phyloP scores from a whole-genome alignment of 2,888 invertebrate genomes.

The Lamellibrachia columna region DNA sequence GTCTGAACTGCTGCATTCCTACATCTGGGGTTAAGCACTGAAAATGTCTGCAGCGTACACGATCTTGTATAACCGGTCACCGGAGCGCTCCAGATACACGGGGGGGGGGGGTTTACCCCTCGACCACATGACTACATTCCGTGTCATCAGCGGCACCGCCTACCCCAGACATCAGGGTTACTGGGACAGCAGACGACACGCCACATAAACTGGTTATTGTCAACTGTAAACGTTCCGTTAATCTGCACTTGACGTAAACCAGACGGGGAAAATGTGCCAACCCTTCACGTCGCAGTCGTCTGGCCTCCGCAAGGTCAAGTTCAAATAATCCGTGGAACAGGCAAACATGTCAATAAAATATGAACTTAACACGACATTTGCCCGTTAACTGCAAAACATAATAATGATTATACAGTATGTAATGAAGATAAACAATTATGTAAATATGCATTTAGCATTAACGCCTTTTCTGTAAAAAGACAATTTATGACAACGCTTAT shows the following conservation, averaged over 20 bases:
- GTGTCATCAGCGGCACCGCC: not conserved
- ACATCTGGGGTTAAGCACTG: not conserved
- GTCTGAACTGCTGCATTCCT: too few relatives aligned
- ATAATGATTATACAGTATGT: not conserved
- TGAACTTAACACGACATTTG: not conserved
- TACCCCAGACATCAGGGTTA: not conserved
- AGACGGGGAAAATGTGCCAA: not conserved
- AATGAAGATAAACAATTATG: not conserved
- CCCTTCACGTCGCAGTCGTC: not conserved
- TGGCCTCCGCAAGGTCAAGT: not conserved
- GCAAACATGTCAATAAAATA: not conserved
- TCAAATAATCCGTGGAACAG: not conserved
- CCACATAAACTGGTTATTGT: not conserved
- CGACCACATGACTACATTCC: not conserved
- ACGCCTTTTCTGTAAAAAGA: too few relatives aligned
- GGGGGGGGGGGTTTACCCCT: not conserved
- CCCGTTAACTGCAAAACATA: not conserved
- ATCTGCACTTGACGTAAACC: not conserved
- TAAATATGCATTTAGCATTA: too few relatives aligned
- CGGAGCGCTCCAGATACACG: not conserved
- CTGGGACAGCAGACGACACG: not conserved
- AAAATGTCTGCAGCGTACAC: not conserved
- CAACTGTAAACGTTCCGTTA: not conserved
- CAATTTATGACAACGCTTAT: too few relatives aligned
- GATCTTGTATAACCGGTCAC: not conserved